Base-by-base conservation (phyloP, 2,888 invertebrate genomes). In the Nomada fabriciana region DNA sequence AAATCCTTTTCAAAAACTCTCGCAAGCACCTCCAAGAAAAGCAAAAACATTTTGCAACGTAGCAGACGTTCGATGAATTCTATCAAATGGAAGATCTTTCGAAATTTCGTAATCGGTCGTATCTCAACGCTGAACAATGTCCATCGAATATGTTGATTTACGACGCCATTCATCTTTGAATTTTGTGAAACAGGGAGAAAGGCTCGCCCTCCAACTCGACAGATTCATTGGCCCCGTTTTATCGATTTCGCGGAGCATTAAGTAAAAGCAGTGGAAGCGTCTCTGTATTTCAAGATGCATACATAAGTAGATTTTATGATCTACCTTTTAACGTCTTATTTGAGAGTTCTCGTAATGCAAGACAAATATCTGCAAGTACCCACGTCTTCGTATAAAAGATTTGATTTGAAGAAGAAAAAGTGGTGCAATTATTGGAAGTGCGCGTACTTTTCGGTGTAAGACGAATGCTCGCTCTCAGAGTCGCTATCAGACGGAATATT, bases 381-480 rank as follows among this genome's bases (percentile, higher is more conserved):
- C 59, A 36, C 11, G n/a, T 64, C 47, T 64, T 36, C 11, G 23
- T 59, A 57, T 80, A 53, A 64, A 15, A 29, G 0, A 1, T 5
- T 25, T n/a, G 10, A 10, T 15, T 13, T 11, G 3, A 47, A 47
- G 0, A 55, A 2, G 36, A 15, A 36, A 29, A 70, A 0, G 1
- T 15, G 15, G n/a, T 36, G 36, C 55, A 23, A 69, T 57, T 55
- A 55, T 3, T 9, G 11, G 23, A 25, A 18, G 11, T 36, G 18
- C 7, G 29, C 60, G 15, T 82, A 89, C 89, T 91, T 92, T 67
- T 93, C 93, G 20, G 92, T 91, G 76, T 90, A 93, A 18, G 93
- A 92, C 42, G 93, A 94, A 74, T 90, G 89, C 70, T 93, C 93
- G 87, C 93, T 93, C 67, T 93, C 93, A 60, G 93, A 93, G 70